Conservation (phyloP, 2,797 vertebrate species). For the Enteromius viviparus region DNA sequence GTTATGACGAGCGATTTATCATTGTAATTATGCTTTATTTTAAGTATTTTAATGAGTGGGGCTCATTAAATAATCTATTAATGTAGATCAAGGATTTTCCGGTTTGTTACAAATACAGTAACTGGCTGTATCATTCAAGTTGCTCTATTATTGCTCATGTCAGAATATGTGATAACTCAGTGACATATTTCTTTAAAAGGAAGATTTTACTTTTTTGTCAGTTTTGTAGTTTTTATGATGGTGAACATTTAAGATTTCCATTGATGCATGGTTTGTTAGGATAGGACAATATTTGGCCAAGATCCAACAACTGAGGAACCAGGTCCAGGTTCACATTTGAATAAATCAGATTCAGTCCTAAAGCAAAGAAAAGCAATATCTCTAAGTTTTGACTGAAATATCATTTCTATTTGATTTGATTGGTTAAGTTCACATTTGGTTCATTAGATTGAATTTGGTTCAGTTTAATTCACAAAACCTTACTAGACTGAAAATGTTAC, state of each 20-base stretch:
- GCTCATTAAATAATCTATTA: neutral
- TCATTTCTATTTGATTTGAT: neutral
- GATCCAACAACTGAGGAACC: neutral
- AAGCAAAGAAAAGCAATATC: neutral
- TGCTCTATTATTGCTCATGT: neutral
- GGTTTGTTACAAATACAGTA: neutral
- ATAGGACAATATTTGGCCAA: neutral
- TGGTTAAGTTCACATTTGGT: neutral
- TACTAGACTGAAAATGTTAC: neutral
- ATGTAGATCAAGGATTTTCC: neutral
- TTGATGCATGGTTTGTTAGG: neutral
- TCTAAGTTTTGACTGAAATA: neutral
- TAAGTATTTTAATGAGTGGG: conserved; percentile 8
- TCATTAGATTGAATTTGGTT: neutral
- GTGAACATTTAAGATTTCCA: neutral
- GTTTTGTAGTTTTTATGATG: neutral
- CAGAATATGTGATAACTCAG: neutral
- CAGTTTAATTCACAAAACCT: neutral
- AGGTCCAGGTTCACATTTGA: neutral
- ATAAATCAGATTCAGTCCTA: neutral
- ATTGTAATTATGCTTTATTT: neutral
- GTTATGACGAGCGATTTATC: neutral
- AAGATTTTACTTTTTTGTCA: neutral
- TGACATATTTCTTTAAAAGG: neutral
- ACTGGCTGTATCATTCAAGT: neutral